Base-by-base conservation (phyloP, 2,888 invertebrate species). In the Hydriomena furcata region DNA sequence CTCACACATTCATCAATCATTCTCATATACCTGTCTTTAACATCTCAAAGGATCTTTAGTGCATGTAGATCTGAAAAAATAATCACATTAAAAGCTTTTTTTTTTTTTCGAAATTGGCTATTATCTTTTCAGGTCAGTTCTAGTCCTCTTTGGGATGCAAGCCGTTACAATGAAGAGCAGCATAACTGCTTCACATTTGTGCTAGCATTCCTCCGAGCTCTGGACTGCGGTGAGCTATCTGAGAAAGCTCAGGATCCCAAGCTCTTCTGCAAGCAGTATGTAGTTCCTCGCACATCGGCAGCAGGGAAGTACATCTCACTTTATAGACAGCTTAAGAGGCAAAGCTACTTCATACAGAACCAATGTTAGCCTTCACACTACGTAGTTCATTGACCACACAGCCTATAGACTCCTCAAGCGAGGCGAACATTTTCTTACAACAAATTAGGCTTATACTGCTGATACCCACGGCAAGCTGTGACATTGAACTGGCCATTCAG, bases 111-210 rank as follows among this genome's bases (percentile, higher is more conserved):
- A n/a, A n/a, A n/a, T n/a, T n/a, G n/a, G n/a, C n/a, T 36, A 4
- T 38, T 49, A 34, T 54, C 35, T 12, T 73, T 78, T 52, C 62
- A 91, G 82, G 84, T 91, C 37, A 91, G 92, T 66, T 84, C 91
- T 54, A 91, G 93, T 68, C 73, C 91, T 27, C 84, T 91, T 40
- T 96, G 95, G 95, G 92, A 92, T 38, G 79, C 93, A 12, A 86
- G 91, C 31, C 91, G 93, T 68, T 97, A 97, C 76, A 89, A 95
- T 71, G 95, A 95, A 83, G 93, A 93, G 56, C 91, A 91, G 32
- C 93, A 95, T 82, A 97, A 97, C 79, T 97, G 97, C 76, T 97
- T 96, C 71, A 94, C 94, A 32, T 97, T 97, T 84, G 96, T 97
- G 6, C 86, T 97, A 52, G 93, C 94, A 24, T 97, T 97, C 80